These are phyloP conservation scores for Argyresthia albistria DNA, from an alignment of 2,888 invertebrate species.

Conservation along the genomic window DNA sequence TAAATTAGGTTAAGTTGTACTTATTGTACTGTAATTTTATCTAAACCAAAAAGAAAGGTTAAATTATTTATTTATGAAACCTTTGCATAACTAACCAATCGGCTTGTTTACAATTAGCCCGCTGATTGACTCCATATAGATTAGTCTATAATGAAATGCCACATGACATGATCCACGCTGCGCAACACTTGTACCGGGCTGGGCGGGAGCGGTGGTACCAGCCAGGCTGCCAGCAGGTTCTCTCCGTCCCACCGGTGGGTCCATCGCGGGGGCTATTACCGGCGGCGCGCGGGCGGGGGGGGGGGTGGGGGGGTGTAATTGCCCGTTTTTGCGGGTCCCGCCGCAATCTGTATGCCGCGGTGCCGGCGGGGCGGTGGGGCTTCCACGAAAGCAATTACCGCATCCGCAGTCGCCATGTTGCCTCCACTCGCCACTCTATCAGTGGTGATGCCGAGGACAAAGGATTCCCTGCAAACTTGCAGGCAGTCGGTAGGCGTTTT, in stretches of 20 bases:
- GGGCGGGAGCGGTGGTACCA: not conserved
- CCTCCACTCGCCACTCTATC: constrained; percentile 2
- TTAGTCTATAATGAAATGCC: too few species aligned
- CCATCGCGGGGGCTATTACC: not conserved
- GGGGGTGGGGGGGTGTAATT: constrained; percentile 29
- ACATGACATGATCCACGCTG: too few species aligned
- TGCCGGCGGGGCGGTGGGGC: constrained; percentile 20
- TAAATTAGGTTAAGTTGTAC: too few species aligned
- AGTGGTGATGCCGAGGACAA: too few species aligned
- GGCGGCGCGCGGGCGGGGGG: constrained; percentile 5
- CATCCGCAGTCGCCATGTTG: constrained; percentile 64
- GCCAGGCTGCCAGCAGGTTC: too few species aligned
- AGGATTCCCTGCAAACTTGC: too few species aligned
- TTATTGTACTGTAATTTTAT: too few species aligned
- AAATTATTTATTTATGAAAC: too few species aligned
- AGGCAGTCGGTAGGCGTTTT: not conserved
- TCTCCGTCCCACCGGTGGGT: not conserved
- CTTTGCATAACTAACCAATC: too few species aligned
- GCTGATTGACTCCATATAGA: too few species aligned
- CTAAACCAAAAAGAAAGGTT: too few species aligned
- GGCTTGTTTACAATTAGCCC: too few species aligned
- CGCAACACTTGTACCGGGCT: not conserved
- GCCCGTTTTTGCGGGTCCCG: constrained; percentile 41
- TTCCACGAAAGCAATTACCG: constrained; percentile 66
- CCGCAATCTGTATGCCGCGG: constrained; percentile 44